Conservation (phyloP, 2,797 vertebrate genomes). For the Limnodromus scolopaceus region DNA sequence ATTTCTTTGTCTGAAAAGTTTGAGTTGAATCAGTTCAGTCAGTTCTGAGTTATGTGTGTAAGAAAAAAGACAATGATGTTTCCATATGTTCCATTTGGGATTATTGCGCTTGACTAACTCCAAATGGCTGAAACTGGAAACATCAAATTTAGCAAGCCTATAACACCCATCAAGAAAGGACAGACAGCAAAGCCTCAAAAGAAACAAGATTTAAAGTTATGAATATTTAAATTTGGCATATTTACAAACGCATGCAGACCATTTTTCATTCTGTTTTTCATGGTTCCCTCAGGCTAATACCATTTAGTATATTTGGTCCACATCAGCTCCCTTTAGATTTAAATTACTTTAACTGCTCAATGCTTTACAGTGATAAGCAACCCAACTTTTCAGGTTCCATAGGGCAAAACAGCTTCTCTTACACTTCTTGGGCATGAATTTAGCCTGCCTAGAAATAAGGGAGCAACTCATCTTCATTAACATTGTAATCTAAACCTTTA, state of each 20-base stretch:
- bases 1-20: neutral
- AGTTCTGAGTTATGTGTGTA: neutral
- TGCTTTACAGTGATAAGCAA: neutral
- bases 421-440: neutral
- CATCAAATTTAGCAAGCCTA: neutral
- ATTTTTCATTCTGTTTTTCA: conserved; percentile 15
- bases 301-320: neutral
- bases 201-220: neutral
- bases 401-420: neutral
- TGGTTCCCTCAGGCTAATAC: neutral
- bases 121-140: conserved; percentile 5
- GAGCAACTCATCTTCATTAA: fast-evolving
- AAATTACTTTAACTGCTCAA: neutral
- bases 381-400: neutral
- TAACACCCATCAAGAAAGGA: neutral
- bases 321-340: neutral
- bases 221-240: conserved; percentile 26
- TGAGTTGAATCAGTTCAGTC: neutral
- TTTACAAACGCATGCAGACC: neutral
- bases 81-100: conserved; percentile 3
- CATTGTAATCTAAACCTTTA: neutral
- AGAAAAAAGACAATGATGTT: neutral
- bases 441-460: fast-evolving
- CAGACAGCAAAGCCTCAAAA: neutral
- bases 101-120: neutral